A percentile compares a stretch with the other conserved stretches of the same genome.
Conservation (phyloP, 2,797 vertebrate genomes). For the Aphelocoma californica region DNA sequence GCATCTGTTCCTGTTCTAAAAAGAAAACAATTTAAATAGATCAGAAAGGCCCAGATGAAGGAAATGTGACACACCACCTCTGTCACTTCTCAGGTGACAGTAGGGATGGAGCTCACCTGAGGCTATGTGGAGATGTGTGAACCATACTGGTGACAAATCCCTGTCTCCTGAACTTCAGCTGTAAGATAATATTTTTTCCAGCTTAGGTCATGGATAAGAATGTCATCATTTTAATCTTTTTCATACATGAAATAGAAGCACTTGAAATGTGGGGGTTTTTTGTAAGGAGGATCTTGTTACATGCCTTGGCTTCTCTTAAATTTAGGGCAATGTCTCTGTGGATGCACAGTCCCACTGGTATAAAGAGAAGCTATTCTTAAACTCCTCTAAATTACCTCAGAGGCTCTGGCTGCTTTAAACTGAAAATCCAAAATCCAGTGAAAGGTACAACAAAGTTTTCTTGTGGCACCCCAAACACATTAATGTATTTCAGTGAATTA, state of each 20-base stretch:
- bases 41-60: neutral
- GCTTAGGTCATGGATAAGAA: neutral
- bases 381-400: constrained; percentile 18
- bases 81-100: neutral
- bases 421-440: neutral
- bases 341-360: neutral
- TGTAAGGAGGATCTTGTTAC: neutral
- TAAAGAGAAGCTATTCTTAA: constrained; percentile 41
- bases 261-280: neutral
- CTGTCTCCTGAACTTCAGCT: neutral
- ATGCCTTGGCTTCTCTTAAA: neutral
- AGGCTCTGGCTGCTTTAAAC: neutral
- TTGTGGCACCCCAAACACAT: neutral
- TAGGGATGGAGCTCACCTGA: neutral
- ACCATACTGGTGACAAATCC: neutral
- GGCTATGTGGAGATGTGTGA: neutral
- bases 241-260: neutral
- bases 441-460: neutral
- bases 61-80: neutral
- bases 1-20: neutral
- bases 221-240: neutral
- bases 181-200: neutral
- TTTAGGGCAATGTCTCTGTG: constrained; percentile 19
- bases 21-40: neutral
- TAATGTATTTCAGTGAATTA: neutral